A percentile compares a stretch with the other conserved stretches of the same genome.
Conservation (phyloP, 2,797 vertebrate species). For the Euthynnus affinis region DNA sequence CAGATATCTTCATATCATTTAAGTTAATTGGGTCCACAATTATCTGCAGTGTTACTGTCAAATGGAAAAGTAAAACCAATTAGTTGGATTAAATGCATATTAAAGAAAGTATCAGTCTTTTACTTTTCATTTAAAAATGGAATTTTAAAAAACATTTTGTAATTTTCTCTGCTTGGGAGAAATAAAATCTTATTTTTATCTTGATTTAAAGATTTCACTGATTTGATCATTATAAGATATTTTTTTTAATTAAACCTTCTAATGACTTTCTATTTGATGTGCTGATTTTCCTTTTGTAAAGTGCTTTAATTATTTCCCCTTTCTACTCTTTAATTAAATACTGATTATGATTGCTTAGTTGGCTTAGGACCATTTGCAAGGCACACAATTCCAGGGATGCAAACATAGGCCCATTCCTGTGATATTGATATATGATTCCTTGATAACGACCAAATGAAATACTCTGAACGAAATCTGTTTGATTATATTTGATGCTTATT, state of each 20-base stretch:
- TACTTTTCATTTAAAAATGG: background rate
- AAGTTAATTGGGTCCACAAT: constrained; percentile 11
- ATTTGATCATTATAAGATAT: background rate
- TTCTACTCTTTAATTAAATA: background rate
- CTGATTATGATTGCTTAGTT: background rate
- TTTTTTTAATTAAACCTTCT: too few species aligned
- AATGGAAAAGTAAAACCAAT: constrained; percentile 4
- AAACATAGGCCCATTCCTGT: background rate
- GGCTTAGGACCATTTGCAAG: background rate
- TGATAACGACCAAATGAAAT: background rate
- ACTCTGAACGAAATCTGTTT: background rate
- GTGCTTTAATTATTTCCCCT: background rate
- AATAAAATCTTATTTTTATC: background rate
- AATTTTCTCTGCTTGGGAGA: background rate
- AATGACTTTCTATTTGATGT: background rate
- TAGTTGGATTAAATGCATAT: background rate
- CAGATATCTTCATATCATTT: too few species aligned
- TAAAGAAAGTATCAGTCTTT: background rate
- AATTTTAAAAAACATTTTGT: background rate
- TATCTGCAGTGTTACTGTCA: background rate
- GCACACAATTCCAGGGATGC: background rate
- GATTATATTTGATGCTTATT: background rate
- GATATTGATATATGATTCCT: background rate
- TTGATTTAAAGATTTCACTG: background rate
- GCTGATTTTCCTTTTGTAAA: background rate